These are phyloP conservation scores for Heliconius hortense DNA, from an alignment of 2,888 invertebrate species.

Conservation along the genomic window DNA sequence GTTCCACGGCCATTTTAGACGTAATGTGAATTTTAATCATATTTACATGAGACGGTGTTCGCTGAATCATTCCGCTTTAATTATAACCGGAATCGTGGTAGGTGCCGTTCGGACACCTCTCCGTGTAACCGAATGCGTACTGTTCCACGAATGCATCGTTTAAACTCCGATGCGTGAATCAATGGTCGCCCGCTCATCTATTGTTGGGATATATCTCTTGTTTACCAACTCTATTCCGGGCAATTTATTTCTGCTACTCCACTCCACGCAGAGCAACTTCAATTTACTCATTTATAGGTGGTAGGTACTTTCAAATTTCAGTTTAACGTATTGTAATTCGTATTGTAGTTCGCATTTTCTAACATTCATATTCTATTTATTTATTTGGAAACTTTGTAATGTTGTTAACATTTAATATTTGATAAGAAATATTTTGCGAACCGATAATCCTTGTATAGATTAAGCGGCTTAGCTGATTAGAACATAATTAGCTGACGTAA, in stretches of 20 bases:
- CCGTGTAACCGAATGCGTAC: constrained; percentile 57
- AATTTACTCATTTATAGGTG: background rate
- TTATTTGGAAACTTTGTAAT: no score
- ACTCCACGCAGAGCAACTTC: background rate
- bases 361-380: no score
- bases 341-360: no score
- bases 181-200: constrained; percentile 42
- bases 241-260: constrained; percentile 21
- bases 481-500: constrained; percentile 41
- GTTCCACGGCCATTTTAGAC: constrained; percentile 57
- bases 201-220: constrained; percentile 36
- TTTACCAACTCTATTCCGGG: constrained; percentile 30
- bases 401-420: background rate
- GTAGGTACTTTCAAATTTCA: no score
- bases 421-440: constrained; percentile 13
- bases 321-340: no score
- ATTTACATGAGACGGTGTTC: constrained; percentile 58
- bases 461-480: constrained; percentile 41
- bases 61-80: constrained; percentile 71
- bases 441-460: constrained; percentile 37
- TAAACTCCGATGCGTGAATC: constrained; percentile 55
- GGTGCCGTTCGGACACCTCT: constrained; percentile 65
- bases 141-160: constrained; percentile 67
- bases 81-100: constrained; percentile 71
- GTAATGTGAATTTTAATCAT: constrained; percentile 69